Conservation (phyloP, 2,797 vertebrate genomes). For the Octomys mimax region DNA sequence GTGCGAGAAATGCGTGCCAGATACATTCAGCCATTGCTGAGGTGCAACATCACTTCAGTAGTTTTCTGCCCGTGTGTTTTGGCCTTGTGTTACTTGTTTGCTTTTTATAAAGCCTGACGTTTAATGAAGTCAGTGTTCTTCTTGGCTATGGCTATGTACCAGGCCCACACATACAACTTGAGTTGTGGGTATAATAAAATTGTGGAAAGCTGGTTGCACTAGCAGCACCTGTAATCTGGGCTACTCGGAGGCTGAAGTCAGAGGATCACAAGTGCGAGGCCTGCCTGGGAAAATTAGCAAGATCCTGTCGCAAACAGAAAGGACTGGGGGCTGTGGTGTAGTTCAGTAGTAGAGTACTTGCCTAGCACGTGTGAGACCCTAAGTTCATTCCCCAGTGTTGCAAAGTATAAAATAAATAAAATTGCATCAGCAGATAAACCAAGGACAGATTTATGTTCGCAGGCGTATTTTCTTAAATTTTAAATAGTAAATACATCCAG, state of each 20-base stretch:
- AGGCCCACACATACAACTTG: not conserved
- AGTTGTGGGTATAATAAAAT: not conserved
- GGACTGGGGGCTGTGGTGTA: not conserved
- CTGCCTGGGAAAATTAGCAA: not conserved
- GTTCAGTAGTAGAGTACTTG: not conserved
- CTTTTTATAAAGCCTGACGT: not conserved
- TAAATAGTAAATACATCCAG: not conserved
- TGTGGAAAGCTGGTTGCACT: not conserved
- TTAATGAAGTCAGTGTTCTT: slow-evolving; percentile 3
- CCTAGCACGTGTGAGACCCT: not conserved
- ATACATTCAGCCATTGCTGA: not conserved
- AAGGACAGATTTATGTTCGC: not conserved
- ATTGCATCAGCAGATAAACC: not conserved
- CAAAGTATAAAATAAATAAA: not conserved
- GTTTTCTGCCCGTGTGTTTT: not conserved
- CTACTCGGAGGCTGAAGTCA: not conserved
- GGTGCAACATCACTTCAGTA: not conserved
- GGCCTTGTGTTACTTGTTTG: not conserved
- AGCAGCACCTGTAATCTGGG: not conserved
- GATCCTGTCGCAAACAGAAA: not conserved
- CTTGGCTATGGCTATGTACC: not conserved
- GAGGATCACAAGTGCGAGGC: not conserved
- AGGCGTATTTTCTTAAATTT: slow-evolving; percentile 44
- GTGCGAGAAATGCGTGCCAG: not conserved
- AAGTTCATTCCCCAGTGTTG: not conserved